Conservation (phyloP, 2,888 invertebrate species). For the Acleris literana region DNA sequence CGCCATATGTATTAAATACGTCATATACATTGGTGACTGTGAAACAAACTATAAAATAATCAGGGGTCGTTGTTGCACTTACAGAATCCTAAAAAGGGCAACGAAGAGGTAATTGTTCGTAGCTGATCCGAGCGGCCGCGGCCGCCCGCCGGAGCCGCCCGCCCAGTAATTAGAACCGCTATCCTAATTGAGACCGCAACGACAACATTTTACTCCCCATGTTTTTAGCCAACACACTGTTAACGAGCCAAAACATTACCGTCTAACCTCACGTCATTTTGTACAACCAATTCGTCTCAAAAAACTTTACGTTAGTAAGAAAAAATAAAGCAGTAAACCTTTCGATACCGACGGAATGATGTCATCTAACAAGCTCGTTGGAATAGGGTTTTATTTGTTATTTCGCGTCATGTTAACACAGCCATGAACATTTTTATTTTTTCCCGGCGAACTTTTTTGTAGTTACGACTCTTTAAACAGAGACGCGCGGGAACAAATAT, state of each 20-base stretch:
- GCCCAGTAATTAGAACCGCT: conserved; percentile 56
- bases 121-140: conserved; percentile 28
- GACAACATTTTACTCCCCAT: conserved; percentile 53
- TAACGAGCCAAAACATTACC: conserved; percentile 59
- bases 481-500: conserved; percentile 72
- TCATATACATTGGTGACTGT: too few relatives aligned
- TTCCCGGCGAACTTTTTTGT: conserved; percentile 62
- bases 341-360: conserved; percentile 24
- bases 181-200: conserved; percentile 68
- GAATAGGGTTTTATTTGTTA: conserved; percentile 71
- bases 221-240: conserved; percentile 51
- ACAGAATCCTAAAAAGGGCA: conserved; percentile 5
- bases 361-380: conserved; percentile 47
- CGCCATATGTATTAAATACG: too few relatives aligned
- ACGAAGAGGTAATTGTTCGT: conserved; percentile 25
- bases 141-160: conserved; percentile 32
- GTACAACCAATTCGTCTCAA: not conserved
- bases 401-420: conserved; percentile 66
- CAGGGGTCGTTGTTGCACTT: not conserved
- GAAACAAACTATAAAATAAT: too few relatives aligned
- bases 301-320: not conserved
- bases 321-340: conserved; percentile 17
- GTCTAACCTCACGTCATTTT: conserved; percentile 19
- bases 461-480: conserved; percentile 77
- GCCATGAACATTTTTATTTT: conserved; percentile 70